phyloP scores from a whole-genome alignment of 2,797 vertebrate species.

The Peromyscus eremicus region DNA sequence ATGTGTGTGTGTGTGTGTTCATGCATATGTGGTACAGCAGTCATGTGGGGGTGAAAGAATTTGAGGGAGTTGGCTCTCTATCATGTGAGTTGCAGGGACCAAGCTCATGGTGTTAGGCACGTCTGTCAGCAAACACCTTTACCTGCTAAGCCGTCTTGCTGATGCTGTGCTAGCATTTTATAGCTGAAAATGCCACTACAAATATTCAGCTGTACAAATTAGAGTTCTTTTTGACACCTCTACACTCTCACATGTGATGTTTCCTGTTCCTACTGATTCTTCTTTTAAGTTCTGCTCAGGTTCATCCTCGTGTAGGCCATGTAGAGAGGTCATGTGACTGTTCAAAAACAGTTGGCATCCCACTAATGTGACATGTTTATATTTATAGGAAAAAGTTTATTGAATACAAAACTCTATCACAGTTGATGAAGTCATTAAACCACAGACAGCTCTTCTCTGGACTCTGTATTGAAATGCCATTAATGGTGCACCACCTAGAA shows the following conservation, averaged over 20 bases:
- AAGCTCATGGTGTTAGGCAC: neutral
- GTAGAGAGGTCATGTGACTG: neutral
- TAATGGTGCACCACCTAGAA: neutral
- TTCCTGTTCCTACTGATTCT: neutral
- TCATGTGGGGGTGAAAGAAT: neutral
- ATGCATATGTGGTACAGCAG: neutral
- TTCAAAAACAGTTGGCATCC: slow-evolving; percentile 42
- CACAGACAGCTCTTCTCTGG: neutral
- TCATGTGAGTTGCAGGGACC: neutral
- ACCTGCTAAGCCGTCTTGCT: neutral
- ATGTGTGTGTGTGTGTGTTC: neutral
- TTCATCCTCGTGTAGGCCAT: neutral
- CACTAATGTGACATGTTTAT: neutral
- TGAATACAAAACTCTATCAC: neutral
- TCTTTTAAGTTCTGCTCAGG: slow-evolving; percentile 11
- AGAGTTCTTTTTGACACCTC: neutral
- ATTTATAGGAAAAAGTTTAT: neutral
- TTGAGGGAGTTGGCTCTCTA: neutral
- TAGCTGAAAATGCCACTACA: neutral
- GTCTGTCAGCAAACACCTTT: neutral
- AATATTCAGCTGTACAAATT: slow-evolving; percentile 4
- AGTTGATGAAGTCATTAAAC: neutral
- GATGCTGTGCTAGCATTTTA: neutral
- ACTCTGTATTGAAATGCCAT: neutral
- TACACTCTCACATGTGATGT: neutral